Evolutionary conservation across 2,888 invertebrate genomes (phyloP), one percentile per base, ranked within the genome.

Genomic region (Mylabris sibirica): DNA sequence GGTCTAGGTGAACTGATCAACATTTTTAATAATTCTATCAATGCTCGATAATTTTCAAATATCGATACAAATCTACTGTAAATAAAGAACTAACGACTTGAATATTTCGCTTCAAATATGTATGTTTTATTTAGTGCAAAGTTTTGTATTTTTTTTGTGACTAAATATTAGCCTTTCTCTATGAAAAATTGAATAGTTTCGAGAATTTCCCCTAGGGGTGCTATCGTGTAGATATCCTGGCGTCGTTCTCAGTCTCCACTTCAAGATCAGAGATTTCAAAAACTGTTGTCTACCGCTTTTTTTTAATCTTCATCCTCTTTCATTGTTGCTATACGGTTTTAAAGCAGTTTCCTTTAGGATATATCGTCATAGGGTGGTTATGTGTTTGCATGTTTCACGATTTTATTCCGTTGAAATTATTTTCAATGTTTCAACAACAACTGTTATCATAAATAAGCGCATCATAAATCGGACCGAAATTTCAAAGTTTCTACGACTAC

Each of bases 391-490:
- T 57, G 4, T 57, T 57, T 57, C 57, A 24, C 24, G 24, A 57
- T 57, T 57, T 57, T 57, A 22, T 24, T 57, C 24, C 0, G 12
- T 57, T 57, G 5, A 5, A 57, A 24, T 12, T 14, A 57, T 57
- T 57, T 14, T 22, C 20, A 22, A 24, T 57, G 57, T 57, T 57
- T 14, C 57, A 57, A 57, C 57, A 22, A 57, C 57, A 57, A 44
- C 64, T 63, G 72, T 61, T 74, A 72, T 71, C 77, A 78, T 78
- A 79, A 79, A 80, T 78, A 79, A 81, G 76, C 76, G 74, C 74
- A 73, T 74, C 79, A 79, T 82, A 82, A 82, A 82, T 82, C 77
- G 74, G 68, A 72, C 64, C 17, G n/a, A 59, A 67, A 64, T 64
- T 61, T n/a, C 60, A 65, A 67, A 65, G 41, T 41, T 41, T 61